Conservation (phyloP, 2,113 vertebrate species). For the Clarias magur region DNA sequence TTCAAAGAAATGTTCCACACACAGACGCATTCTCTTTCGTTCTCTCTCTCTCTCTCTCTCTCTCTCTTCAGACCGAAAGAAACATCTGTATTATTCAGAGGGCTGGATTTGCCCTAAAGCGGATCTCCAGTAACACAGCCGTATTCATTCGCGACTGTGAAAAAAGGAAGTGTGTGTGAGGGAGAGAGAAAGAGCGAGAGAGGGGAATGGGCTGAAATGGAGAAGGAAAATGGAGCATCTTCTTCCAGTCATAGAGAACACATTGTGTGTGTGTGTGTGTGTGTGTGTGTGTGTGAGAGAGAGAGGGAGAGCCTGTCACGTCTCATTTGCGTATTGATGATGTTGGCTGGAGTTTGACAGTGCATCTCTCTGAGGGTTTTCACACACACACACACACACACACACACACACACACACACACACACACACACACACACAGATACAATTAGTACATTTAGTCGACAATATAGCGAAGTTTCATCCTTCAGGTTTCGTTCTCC, state of each 20-base stretch:
- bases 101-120: constrained; percentile 65
- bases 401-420: not conserved
- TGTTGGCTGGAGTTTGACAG: constrained; percentile 63
- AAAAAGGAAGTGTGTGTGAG: constrained; percentile 71
- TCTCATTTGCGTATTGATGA: constrained; percentile 70
- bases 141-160: constrained; percentile 69
- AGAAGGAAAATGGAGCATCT: constrained; percentile 72
- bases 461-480: not conserved
- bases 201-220: constrained; percentile 66
- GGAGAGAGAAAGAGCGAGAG: constrained; percentile 58
- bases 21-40: constrained; percentile 30
- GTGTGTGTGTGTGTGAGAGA: constrained; percentile 60
- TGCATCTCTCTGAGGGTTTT: constrained; percentile 55
- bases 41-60: constrained; percentile 45
- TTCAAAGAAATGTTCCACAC: not conserved
- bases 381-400: constrained; percentile 12
- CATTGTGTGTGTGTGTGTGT: constrained; percentile 65
- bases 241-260: constrained; percentile 68
- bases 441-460: constrained; percentile 1
- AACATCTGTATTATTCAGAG: constrained; percentile 74
- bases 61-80: constrained; percentile 44
- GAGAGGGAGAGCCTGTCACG: constrained; percentile 56
- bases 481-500: not conserved
- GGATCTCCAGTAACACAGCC: constrained; percentile 68
- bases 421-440: not conserved